These are phyloP conservation scores for Rhagoletis zephyria DNA, from an alignment of 1,140 invertebrate genomes.

Conservation along the genomic window DNA sequence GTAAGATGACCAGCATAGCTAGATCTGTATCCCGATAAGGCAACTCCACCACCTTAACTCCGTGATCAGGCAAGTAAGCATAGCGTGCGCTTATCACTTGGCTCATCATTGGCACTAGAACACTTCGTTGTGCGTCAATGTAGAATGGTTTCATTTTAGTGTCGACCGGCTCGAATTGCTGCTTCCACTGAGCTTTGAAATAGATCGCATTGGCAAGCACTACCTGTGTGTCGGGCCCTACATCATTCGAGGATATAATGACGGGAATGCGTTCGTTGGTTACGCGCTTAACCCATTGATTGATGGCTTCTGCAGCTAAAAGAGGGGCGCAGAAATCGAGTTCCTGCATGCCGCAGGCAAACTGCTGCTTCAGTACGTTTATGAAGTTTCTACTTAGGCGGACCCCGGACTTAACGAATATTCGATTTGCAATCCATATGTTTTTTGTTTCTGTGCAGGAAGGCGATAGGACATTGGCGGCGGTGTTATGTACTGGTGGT, in stretches of 20 bases:
- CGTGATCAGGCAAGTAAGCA: conserved; percentile 68
- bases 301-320: neutral
- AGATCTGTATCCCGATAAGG: conserved; percentile 75
- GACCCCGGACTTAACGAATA: neutral
- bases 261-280: neutral
- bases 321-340: neutral
- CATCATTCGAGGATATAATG: conserved; percentile 15
- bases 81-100: conserved; percentile 70
- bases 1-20: conserved; percentile 77
- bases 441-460: neutral
- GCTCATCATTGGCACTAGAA: conserved; percentile 76
- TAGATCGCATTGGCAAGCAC: conserved; percentile 79
- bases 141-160: conserved; percentile 75
- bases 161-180: conserved; percentile 73
- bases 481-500: neutral
- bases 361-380: neutral
- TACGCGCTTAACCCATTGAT: neutral
- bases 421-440: neutral
- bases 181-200: conserved; percentile 79
- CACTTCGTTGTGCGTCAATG: conserved; percentile 67
- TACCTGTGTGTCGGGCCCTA: conserved; percentile 59
- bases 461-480: no score
- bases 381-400: neutral
- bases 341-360: neutral
- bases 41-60: conserved; percentile 74